These are phyloP conservation scores for Rousettus leschenaultii DNA, from an alignment of 2,113 vertebrate species.

Conservation along the genomic window DNA sequence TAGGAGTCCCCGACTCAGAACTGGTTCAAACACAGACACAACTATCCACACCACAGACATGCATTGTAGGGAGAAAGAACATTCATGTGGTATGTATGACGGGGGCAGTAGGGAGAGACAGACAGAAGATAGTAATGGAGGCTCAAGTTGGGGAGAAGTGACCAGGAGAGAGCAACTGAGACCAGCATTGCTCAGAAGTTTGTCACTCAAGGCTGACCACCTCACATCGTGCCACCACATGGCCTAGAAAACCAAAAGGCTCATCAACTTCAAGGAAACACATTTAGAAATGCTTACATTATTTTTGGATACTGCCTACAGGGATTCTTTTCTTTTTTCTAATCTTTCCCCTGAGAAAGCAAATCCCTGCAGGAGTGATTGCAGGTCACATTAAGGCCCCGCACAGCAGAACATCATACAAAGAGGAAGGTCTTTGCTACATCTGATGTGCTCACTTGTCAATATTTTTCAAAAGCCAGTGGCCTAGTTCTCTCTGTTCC, in stretches of 20 bases:
- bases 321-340: constrained; percentile 48
- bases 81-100: not conserved
- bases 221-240: not conserved
- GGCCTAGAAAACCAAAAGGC: constrained; percentile 58
- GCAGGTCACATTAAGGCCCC: not conserved
- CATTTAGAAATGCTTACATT: constrained; percentile 46
- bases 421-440: not conserved
- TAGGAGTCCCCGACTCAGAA: not conserved
- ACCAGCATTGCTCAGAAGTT: not conserved
- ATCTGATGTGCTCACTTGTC: constrained; percentile 36
- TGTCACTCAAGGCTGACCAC: not conserved
- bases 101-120: not conserved
- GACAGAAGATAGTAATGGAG: not conserved
- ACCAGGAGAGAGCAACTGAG: not conserved
- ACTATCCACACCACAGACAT: constrained; percentile 11
- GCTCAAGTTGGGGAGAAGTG: not conserved
- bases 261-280: constrained; percentile 57
- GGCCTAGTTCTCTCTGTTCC: constrained; percentile 49
- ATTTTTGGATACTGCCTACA: constrained; percentile 52
- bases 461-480: constrained; percentile 61
- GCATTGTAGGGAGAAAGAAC: not conserved
- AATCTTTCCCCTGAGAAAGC: constrained; percentile 45
- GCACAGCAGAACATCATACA: not conserved
- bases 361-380: constrained; percentile 32
- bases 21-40: not conserved